These are phyloP conservation scores for Dysmachus trigonus DNA, from an alignment of 2,888 invertebrate species.

Conservation along the genomic window DNA sequence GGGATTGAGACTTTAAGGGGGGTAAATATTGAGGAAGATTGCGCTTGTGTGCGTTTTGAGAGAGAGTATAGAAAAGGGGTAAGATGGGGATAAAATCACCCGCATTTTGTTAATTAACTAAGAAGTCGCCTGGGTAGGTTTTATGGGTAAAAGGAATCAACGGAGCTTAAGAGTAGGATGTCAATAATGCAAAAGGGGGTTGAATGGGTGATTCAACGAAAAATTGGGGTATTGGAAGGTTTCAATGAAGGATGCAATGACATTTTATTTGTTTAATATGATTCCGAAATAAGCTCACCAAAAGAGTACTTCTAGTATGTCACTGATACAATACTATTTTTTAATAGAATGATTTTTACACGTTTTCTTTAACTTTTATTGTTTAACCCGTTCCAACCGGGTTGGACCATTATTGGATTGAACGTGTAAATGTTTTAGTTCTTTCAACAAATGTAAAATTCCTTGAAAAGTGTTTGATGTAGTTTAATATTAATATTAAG, in stretches of 20 bases:
- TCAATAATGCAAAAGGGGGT: not conserved
- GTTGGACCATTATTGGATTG: too few relatives aligned
- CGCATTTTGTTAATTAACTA: slow-evolving; percentile 44
- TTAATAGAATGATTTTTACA: too few relatives aligned
- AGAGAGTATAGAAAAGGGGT: not conserved
- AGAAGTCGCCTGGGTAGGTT: not conserved
- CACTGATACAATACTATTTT: too few relatives aligned
- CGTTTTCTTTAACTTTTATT: too few relatives aligned
- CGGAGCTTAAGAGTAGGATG: not conserved
- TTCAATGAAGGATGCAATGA: not conserved
- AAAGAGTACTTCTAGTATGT: too few relatives aligned
- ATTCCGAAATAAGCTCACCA: too few relatives aligned
- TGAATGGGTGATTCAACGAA: not conserved
- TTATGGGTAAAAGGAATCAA: not conserved
- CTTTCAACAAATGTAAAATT: too few relatives aligned
- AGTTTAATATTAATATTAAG: too few relatives aligned
- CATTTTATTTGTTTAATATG: not conserved
- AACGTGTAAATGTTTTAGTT: too few relatives aligned
- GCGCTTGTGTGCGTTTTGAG: not conserved
- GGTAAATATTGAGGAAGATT: not conserved
- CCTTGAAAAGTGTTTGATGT: too few relatives aligned
- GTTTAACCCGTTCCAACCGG: too few relatives aligned
- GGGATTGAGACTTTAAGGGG: not conserved
- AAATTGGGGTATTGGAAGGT: not conserved
- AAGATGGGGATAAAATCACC: slow-evolving; percentile 19